These are phyloP conservation scores for Tenrec ecaudatus DNA, from an alignment of 2,113 vertebrate species.

Conservation along the genomic window DNA sequence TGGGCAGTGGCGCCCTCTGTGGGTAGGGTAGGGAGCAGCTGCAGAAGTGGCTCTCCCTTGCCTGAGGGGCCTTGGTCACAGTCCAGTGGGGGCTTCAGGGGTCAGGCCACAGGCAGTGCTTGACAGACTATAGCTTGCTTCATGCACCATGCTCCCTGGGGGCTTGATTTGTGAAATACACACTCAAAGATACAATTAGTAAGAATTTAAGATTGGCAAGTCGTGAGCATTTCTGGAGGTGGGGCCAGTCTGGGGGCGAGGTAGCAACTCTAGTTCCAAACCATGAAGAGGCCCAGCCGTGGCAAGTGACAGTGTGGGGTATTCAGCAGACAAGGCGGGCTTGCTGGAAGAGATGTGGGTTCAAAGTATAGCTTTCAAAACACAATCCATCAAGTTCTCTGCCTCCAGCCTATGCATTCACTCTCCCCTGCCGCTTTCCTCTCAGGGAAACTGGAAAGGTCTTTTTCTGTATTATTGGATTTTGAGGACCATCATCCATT, in stretches of 20 bases:
- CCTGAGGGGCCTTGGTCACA: neutral
- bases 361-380: neutral
- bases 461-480: neutral
- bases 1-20: too few relatives aligned
- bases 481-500: neutral
- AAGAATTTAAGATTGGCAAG: neutral
- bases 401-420: neutral
- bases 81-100: neutral
- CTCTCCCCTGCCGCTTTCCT: neutral
- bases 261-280: neutral
- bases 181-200: neutral
- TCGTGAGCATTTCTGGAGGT: too few relatives aligned
- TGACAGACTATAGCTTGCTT: neutral
- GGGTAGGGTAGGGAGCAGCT: neutral
- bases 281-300: too few relatives aligned
- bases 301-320: neutral
- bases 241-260: too few relatives aligned
- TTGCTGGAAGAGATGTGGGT: too few relatives aligned
- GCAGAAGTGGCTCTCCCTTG: neutral
- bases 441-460: neutral
- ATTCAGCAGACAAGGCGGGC: rapidly evolving
- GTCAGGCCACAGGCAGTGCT: neutral
- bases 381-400: neutral
- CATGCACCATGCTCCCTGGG: neutral
- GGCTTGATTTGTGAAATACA: neutral